Percentiles rank a stretch among this genome's conserved stretches.
Conservation (phyloP, 2,797 vertebrate genomes). For the Hypotaenidia okinawae region DNA sequence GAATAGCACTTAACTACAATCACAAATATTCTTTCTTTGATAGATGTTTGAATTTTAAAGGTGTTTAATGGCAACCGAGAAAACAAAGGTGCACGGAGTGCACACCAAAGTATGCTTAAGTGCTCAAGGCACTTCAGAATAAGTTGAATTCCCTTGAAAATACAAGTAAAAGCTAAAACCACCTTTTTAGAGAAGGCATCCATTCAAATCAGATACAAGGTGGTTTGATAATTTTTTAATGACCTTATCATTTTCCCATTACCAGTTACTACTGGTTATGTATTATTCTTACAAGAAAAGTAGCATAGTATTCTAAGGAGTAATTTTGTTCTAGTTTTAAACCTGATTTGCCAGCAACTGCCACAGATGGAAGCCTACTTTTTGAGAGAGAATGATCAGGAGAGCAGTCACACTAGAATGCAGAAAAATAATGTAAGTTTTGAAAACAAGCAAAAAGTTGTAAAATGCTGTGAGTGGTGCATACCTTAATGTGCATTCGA, state of each 20-base stretch:
- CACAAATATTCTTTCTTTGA: neutral
- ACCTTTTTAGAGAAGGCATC: neutral
- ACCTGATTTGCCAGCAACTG: neutral
- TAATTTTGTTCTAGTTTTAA: neutral
- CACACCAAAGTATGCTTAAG: neutral
- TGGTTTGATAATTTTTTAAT: neutral
- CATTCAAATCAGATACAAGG: neutral
- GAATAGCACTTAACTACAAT: neutral
- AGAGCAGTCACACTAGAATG: neutral
- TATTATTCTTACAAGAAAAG: neutral
- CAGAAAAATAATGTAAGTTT: neutral
- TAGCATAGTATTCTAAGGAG: neutral
- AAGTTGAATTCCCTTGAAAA: neutral
- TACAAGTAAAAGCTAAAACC: accelerated
- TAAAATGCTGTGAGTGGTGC: neutral
- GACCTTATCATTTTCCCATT: neutral
- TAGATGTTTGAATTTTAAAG: neutral
- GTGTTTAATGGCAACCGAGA: neutral
- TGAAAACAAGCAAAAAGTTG: neutral
- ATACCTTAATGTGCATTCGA: neutral
- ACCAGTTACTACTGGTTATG: neutral
- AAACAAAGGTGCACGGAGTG: neutral
- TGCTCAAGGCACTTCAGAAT: neutral
- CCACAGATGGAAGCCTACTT: neutral
- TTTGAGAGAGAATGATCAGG: neutral